A percentile compares a stretch with the other conserved stretches of the same genome.
These are phyloP conservation scores for Percopsis transmontana DNA, from an alignment of 2,113 vertebrate genomes.

Conservation along the genomic window DNA sequence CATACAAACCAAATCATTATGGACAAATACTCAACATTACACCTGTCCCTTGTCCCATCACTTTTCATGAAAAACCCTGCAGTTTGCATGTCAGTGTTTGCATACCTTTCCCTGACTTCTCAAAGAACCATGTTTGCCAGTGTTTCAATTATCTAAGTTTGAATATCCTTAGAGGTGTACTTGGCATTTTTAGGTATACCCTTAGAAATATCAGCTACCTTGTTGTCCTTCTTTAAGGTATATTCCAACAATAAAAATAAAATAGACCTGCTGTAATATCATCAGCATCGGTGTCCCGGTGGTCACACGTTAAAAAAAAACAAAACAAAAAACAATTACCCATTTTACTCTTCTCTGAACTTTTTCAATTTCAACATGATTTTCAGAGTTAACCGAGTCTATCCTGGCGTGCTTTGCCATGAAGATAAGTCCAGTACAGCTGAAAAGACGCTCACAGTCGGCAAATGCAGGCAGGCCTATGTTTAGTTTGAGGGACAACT, in stretches of 20 bases:
- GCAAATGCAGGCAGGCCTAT: too few relatives aligned
- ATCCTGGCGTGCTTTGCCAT: too few relatives aligned
- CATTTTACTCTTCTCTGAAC: too few relatives aligned
- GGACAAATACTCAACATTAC: constrained; percentile 25
- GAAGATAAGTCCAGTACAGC: too few relatives aligned
- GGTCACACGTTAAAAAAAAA: too few relatives aligned
- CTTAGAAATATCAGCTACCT: background rate
- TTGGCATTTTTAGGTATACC: constrained; percentile 15
- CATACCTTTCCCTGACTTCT: background rate
- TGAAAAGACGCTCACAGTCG: too few relatives aligned
- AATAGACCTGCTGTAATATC: background rate
- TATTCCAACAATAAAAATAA: background rate
- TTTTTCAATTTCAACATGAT: too few relatives aligned
- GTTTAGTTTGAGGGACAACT: too few relatives aligned
- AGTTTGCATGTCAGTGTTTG: background rate
- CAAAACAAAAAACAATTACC: too few relatives aligned
- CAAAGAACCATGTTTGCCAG: background rate
- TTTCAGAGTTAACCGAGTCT: too few relatives aligned
- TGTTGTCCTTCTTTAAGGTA: constrained; percentile 1
- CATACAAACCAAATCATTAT: background rate
- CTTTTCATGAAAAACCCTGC: constrained; percentile 1
- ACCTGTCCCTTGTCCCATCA: constrained; percentile 10
- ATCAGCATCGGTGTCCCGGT: background rate
- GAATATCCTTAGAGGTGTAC: constrained; percentile 12
- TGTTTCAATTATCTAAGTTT: constrained; percentile 7